Evolutionary conservation across 2,797 vertebrate genomes (phyloP).

Genomic region (Onychomys torridus): DNA sequence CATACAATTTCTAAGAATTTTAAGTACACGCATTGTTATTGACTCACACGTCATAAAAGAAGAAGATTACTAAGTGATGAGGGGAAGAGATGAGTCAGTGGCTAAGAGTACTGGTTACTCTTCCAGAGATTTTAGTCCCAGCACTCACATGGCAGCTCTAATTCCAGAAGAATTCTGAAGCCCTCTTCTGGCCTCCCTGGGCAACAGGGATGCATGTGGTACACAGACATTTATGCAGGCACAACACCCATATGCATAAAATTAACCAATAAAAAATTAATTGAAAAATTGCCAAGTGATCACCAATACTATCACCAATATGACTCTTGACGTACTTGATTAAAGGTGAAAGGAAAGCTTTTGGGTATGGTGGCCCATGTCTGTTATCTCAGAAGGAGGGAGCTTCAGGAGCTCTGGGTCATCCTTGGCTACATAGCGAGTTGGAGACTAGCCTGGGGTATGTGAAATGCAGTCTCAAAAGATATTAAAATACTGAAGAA

Average conservation of each 20-base stretch:
- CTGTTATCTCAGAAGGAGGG: not conserved
- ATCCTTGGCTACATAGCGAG: not conserved
- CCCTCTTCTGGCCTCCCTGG: not conserved
- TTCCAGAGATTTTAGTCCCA: not conserved
- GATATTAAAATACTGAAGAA: not conserved
- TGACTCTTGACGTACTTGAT: not conserved
- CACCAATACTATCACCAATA: not conserved
- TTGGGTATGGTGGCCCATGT: too few species aligned
- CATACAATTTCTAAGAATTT: not conserved
- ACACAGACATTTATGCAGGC: not conserved
- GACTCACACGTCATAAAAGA: not conserved
- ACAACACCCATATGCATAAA: not conserved
- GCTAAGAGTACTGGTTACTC: not conserved
- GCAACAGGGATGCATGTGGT: not conserved
- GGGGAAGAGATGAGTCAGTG: not conserved
- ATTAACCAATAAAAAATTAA: not conserved
- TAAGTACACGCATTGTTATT: conserved; percentile 19
- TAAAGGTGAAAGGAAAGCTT: not conserved
- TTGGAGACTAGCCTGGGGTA: not conserved
- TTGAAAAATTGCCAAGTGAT: not conserved
- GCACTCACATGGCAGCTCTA: not conserved
- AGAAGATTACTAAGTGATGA: not conserved
- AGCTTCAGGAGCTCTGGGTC: not conserved
- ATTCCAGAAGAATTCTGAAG: not conserved
- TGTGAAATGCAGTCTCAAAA: not conserved